Evolutionary conservation across 2,797 vertebrate genomes (phyloP).

Genomic region (Channa striata): DNA sequence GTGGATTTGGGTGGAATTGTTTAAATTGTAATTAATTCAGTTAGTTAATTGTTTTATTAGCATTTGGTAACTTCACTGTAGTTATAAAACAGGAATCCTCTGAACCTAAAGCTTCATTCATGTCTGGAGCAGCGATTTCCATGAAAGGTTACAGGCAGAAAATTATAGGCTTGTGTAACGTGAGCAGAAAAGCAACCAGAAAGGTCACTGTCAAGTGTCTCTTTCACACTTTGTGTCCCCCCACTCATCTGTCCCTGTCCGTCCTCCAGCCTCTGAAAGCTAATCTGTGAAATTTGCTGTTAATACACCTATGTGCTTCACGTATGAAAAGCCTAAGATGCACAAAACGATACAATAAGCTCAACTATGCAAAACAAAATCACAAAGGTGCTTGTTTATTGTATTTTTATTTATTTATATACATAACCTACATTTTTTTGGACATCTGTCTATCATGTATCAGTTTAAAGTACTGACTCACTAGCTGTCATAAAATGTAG

Average conservation of each 20-base stretch:
- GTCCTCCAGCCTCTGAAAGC: background rate
- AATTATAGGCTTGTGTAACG: conserved; percentile 44
- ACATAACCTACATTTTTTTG: background rate
- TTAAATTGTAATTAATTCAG: conserved; percentile 6
- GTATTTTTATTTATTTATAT: background rate
- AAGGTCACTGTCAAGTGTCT: conserved; percentile 48
- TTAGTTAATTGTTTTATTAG: conserved; percentile 1
- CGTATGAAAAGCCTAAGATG: background rate
- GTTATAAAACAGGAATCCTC: conserved; percentile 2
- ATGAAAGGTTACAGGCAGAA: conserved; percentile 42
- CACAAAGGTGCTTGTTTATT: background rate
- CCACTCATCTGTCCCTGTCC: background rate
- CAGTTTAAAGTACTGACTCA: too few relatives aligned
- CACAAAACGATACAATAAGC: background rate
- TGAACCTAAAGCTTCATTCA: conserved; percentile 30
- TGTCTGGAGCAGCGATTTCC: conserved; percentile 24
- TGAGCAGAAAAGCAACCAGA: conserved; percentile 21
- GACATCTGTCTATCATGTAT: background rate
- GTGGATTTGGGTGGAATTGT: background rate
- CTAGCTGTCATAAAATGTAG: background rate
- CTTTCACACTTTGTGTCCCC: conserved; percentile 10
- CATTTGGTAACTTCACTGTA: background rate
- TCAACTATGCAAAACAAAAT: background rate
- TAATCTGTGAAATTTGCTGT: background rate
- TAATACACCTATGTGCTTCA: background rate